Base-by-base conservation (phyloP, 1,140 invertebrate genomes). In the Rhizoglyphus robini region DNA sequence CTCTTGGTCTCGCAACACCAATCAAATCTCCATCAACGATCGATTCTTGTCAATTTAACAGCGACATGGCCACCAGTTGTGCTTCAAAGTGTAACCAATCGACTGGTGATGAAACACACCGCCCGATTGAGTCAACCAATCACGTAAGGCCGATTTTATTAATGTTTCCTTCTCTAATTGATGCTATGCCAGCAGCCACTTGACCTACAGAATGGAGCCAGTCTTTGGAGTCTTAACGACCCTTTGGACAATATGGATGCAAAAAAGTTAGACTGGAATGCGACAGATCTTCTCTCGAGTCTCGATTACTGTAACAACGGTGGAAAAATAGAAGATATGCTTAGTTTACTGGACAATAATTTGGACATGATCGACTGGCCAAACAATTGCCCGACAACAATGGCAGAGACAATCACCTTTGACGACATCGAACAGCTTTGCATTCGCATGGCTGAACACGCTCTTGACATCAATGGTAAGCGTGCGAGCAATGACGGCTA, bases 371-470 rank as follows among this genome's bases (percentile, higher is more conserved):
- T 54, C 41, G 51, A 25, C 18, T 5, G 51, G 23, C 51, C 51
- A 54, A 25, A 54, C 23, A 23, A 23, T 27, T 27, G 51, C 51
- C 31, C 23, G 51, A 32, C 23, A 20, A 27, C 51, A 54, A 54
- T 32, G 51, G 51, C 8, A 8, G 31, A 54, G 20, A 27, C 36
- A 18, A 18, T 31, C 30, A 38, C 34, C 8, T 63, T 63, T 13
- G 31, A 63, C 30, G 61, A 63, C 32, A 63, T 63, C 15, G 61
- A 63, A 63, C 2, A 63, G 20, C 27, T 63, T 20, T 63, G 48
- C 2, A 63, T 63, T 20, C 34, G 61, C 11, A 63, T 63, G 48
- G 41, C 61, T 63, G 61, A 63, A 63, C 61, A 63, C 25, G 61
- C 61, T 34, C 27, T 60, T n/a, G 58, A 60, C 3, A 60, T 60